Evolutionary conservation across 2,113 vertebrate species (phyloP), one percentile per base, ranked within the genome.

Genomic region (Tylochromis polylepis): DNA sequence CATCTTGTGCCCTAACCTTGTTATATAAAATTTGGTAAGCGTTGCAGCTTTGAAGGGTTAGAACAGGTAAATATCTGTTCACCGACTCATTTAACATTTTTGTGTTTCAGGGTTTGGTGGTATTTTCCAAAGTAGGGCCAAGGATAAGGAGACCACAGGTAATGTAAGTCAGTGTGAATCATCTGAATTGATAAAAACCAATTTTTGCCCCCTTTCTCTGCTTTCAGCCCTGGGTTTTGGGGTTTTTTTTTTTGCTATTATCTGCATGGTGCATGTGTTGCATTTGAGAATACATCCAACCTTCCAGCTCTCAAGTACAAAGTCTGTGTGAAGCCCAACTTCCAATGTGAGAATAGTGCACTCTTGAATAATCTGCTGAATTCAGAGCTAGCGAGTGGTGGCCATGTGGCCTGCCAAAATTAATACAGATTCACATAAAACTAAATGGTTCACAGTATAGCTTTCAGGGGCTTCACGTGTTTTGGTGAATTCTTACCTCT

Each of bases 401-500:
- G 72, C 46, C 72, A 53, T n/a, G 43, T 31, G 43, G 29, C 31
- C 18, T 34, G 72, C 11, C 46, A 59, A 18, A 22, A 38, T 0
- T 2, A 27, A 53, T 12, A 4, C 2, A 12, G 34, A 53, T 24
- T 5, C 27, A 53, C 43, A 82, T 65, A 36, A 65, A 82, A 20
- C 53, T 24, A 53, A 87, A 51, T 22, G 18, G 5, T 15, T 82
- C 34, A 62, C n/a, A 16, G 36, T 3, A 49, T 18, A 77, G 11
- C 65, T 15, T n/a, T 24, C n/a, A 4, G 58, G 11, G 11, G 12
- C 11, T 16, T 36, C 12, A n/a, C 7, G 3, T 4, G 14, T 27
- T 57, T 20, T 58, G 24, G 6, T 43, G 14, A 79, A 65, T 15
- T 34, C 96, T 96, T 93, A 99, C 98, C 97, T 97, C 94, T 92